A percentile compares a stretch with the other conserved stretches of the same genome.
Conservation (phyloP, 1,140 invertebrate genomes). For the Macrostomum lignano region DNA sequence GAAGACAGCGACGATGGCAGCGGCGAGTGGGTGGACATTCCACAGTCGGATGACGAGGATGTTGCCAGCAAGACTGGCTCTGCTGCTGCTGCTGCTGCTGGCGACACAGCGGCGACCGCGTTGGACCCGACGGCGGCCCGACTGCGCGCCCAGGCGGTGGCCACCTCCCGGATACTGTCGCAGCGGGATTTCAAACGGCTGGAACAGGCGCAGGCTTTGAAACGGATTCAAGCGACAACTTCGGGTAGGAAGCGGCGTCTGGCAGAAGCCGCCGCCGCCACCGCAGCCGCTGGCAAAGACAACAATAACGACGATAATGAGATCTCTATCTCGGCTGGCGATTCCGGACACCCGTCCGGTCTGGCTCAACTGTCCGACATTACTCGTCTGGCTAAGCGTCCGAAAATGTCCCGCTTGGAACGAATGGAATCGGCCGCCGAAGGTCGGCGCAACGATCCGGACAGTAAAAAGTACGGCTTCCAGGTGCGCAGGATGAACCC, state of each 20-base stretch:
- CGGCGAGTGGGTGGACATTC: too few relatives aligned
- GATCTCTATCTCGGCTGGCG: neutral
- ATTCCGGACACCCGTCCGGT: neutral
- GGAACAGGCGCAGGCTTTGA: too few relatives aligned
- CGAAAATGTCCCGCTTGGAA: neutral
- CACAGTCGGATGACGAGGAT: too few relatives aligned
- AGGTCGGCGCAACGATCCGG: slow-evolving; percentile 23
- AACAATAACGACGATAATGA: neutral
- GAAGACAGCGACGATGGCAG: too few relatives aligned
- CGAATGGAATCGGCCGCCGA: slow-evolving; percentile 1
- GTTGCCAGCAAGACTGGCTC: too few relatives aligned
- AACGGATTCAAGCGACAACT: neutral
- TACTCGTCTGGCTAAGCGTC: slow-evolving; percentile 2
- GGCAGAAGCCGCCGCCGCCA: neutral
- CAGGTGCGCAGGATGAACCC: slow-evolving; percentile 54
- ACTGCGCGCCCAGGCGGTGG: too few relatives aligned
- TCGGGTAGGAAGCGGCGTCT: neutral
- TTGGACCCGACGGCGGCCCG: too few relatives aligned
- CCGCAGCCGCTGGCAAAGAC: neutral
- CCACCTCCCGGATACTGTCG: too few relatives aligned
- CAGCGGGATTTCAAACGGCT: too few relatives aligned
- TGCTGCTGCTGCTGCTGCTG: too few relatives aligned
- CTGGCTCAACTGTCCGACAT: neutral
- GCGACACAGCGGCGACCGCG: too few relatives aligned
- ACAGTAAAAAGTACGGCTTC: slow-evolving; percentile 57